These are phyloP conservation scores for Lycophotia porphyrea DNA, from an alignment of 2,888 invertebrate genomes.

Conservation along the genomic window DNA sequence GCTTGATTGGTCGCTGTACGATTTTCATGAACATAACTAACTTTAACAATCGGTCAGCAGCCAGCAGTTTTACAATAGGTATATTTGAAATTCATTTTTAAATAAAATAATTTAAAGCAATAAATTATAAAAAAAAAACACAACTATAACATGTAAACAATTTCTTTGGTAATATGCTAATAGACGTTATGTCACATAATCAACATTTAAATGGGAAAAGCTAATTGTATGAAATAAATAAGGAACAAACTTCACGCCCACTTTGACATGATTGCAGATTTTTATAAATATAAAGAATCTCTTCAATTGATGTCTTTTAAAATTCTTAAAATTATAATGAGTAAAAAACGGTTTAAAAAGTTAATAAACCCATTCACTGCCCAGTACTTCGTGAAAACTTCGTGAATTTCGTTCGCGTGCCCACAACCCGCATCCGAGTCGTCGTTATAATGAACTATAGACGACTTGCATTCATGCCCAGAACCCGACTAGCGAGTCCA, in stretches of 20 bases:
- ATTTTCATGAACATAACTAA: not conserved
- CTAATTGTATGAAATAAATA: slow-evolving; percentile 38
- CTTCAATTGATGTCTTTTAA: slow-evolving; percentile 46
- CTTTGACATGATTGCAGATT: slow-evolving; percentile 54
- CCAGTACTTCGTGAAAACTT: no score
- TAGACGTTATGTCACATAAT: slow-evolving; percentile 38
- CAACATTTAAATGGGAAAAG: slow-evolving; percentile 31
- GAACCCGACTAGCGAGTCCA: no score
- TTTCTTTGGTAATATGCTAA: slow-evolving; percentile 62
- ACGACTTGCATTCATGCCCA: no score
- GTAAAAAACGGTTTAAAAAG: slow-evolving; percentile 17
- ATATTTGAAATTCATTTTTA: slow-evolving; percentile 19
- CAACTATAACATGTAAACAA: slow-evolving; percentile 48
- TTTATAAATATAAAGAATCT: slow-evolving; percentile 26
- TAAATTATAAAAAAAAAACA: slow-evolving; percentile 53
- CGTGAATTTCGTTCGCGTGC: no score
- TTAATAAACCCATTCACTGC: no score
- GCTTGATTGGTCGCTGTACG: not conserved
- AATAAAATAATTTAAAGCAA: slow-evolving; percentile 34
- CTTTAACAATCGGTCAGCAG: no score
- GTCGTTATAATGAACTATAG: no score
- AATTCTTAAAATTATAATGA: slow-evolving; percentile 38
- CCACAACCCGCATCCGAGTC: no score
- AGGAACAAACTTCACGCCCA: slow-evolving; percentile 33
- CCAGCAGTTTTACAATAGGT: slow-evolving; percentile 34